Conservation (phyloP, 2,888 invertebrate genomes). For the Chaitophorus viminalis region DNA sequence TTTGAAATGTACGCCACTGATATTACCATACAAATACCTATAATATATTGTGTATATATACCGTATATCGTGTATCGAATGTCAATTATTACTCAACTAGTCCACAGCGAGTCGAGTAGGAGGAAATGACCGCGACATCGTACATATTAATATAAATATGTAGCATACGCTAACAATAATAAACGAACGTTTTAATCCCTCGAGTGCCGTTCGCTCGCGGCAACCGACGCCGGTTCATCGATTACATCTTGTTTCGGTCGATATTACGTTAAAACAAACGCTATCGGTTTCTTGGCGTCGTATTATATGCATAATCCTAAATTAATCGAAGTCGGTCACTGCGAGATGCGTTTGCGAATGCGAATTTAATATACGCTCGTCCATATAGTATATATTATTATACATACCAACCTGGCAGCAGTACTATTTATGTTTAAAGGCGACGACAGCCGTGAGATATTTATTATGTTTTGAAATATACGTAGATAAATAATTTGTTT, state of each 20-base stretch:
- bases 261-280: background rate
- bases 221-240: slow-evolving; percentile 1
- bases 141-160: too few relatives aligned
- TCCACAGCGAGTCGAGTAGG: background rate
- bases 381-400: too few relatives aligned
- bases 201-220: background rate
- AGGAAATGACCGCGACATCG: background rate
- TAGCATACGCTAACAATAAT: too few relatives aligned
- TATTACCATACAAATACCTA: too few relatives aligned
- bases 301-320: background rate
- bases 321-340: slow-evolving; percentile 41
- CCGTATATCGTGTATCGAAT: background rate
- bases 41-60: too few relatives aligned
- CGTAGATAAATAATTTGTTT: too few relatives aligned
- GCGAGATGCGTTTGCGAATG: background rate
- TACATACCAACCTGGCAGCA: too few relatives aligned
- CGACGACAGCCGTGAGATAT: too few relatives aligned
- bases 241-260: background rate
- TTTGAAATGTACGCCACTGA: too few relatives aligned
- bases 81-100: background rate
- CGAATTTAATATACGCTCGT: too few relatives aligned
- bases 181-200: slow-evolving; percentile 42
- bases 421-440: too few relatives aligned
- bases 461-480: too few relatives aligned
- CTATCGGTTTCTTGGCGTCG: background rate